phyloP scores from a whole-genome alignment of 35 echinoderm and acorn worm species.

The Anneissia japonica region DNA sequence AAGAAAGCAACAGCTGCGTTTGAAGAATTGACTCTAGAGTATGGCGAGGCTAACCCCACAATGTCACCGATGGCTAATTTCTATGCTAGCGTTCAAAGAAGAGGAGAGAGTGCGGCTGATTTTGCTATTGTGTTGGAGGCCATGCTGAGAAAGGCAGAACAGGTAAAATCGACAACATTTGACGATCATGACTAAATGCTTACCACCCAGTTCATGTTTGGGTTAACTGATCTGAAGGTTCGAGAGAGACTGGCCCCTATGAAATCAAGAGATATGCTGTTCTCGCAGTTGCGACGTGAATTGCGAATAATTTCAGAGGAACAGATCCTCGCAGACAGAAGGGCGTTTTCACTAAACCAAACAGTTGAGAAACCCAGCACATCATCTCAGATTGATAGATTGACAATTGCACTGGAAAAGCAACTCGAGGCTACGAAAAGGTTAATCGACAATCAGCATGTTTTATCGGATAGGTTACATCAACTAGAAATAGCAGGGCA shows the following conservation, averaged over 20 bases:
- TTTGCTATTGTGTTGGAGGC: not conserved
- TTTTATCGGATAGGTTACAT: no score
- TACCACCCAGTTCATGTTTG: slow-evolving; percentile 10
- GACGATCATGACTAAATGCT: not conserved
- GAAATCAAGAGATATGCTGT: slow-evolving; percentile 15
- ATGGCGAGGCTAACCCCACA: not conserved
- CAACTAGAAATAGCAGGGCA: no score
- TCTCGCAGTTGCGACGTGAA: slow-evolving; percentile 10
- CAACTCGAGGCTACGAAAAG: no score
- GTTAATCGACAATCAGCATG: no score
- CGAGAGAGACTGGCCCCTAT: slow-evolving; percentile 20
- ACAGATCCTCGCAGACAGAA: no score
- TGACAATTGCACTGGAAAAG: no score
- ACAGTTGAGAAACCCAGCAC: no score
- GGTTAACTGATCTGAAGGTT: not conserved
- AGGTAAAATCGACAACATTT: not conserved
- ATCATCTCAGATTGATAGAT: no score
- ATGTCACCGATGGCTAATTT: slow-evolving; percentile 31
- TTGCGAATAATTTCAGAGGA: slow-evolving; percentile 26
- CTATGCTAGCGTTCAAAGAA: not conserved
- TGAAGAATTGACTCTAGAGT: slow-evolving; percentile 7
- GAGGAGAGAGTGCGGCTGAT: not conserved
- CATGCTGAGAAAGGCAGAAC: not conserved
- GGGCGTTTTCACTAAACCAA: no score
- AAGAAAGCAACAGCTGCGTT: not conserved